Conservation (phyloP, 2,888 invertebrate genomes). For the Tinea pellionella region DNA sequence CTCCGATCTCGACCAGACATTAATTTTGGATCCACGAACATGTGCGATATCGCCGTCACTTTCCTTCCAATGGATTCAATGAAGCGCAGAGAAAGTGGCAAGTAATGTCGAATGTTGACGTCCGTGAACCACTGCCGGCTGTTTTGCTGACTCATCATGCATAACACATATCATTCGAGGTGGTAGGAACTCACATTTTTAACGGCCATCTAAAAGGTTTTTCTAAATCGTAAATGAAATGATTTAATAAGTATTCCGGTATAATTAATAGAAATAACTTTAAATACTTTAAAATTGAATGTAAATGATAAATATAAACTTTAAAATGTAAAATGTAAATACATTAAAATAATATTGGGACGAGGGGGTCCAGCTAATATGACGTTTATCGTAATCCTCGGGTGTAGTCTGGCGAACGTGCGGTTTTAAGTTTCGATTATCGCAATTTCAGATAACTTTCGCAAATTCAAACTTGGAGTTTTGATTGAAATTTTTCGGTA, state of each 20-base stretch:
- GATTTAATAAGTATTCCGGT: too few species aligned
- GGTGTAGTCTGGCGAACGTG: too few species aligned
- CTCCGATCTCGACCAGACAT: too few species aligned
- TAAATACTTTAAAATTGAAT: too few species aligned
- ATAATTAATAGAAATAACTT: too few species aligned
- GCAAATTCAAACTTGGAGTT: neutral
- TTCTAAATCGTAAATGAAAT: too few species aligned
- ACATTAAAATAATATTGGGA: too few species aligned
- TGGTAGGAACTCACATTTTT: neutral
- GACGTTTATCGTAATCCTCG: neutral
- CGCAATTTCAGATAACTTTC: neutral
- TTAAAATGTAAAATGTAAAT: too few species aligned
- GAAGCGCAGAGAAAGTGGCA: constrained; percentile 66
- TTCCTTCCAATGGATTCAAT: constrained; percentile 62
- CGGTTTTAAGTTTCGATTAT: too few species aligned
- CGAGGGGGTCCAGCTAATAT: neutral
- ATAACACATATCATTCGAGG: neutral
- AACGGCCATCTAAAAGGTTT: too few species aligned
- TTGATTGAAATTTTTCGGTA: too few species aligned
- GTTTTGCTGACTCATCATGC: constrained; percentile 54
- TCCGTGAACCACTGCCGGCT: constrained; percentile 46
- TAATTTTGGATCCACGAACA: neutral
- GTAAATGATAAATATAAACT: too few species aligned
- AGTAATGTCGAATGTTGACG: constrained; percentile 35
- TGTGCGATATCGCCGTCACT: constrained; percentile 44